Percentiles rank a stretch among this genome's conserved stretches.
Conservation (phyloP, 2,113 vertebrate species). For the Eurypyga helias region DNA sequence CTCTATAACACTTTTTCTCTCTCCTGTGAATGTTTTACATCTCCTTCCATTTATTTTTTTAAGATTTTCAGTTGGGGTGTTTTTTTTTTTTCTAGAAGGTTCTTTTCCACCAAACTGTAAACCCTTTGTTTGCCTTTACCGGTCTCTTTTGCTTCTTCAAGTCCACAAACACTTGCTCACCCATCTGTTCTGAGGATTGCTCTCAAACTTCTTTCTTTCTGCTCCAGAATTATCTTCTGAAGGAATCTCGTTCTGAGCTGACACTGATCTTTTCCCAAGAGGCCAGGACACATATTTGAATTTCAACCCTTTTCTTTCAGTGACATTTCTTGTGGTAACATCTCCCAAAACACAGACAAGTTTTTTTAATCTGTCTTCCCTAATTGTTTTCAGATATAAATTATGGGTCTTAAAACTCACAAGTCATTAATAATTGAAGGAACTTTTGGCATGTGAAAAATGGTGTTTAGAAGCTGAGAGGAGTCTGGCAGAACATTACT, state of each 20-base stretch:
- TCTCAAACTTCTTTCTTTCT: not conserved
- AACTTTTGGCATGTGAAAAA: conserved; percentile 50
- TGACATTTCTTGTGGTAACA: not conserved
- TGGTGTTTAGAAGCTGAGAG: conserved; percentile 39
- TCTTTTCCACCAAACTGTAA: not conserved
- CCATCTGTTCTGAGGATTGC: not conserved
- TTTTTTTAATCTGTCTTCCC: not conserved
- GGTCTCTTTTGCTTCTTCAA: not conserved
- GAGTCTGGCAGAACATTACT: conserved; percentile 64
- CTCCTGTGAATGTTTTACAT: not conserved
- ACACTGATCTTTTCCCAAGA: not conserved
- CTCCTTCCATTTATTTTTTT: not conserved
- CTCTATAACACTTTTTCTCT: not conserved
- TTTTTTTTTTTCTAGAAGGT: not conserved
- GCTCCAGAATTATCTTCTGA: not conserved
- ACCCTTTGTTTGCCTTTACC: not conserved
- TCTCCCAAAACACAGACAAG: not conserved
- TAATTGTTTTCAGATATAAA: conserved; percentile 37
- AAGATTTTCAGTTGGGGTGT: not conserved
- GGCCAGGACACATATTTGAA: not conserved
- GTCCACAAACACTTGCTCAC: not conserved
- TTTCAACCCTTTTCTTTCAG: not conserved
- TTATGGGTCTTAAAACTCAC: not conserved
- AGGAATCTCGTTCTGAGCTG: not conserved
- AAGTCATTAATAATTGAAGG: conserved; percentile 37